phyloP scores from a whole-genome alignment of 2,888 invertebrate species.

The Euplagia quadripunctaria region DNA sequence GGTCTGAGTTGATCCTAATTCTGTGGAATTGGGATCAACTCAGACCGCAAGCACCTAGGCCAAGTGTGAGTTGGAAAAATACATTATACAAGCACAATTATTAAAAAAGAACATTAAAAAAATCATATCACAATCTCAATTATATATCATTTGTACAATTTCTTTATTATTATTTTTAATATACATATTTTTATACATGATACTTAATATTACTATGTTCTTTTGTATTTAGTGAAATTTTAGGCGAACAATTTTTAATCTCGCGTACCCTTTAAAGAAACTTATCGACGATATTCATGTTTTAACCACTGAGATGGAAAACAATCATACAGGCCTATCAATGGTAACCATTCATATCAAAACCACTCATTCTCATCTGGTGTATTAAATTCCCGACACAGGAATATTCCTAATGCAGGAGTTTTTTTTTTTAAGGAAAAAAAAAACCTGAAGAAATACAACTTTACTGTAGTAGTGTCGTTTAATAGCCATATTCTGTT shows the following conservation, averaged over 20 bases:
- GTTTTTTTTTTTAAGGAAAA: no score
- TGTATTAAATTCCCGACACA: no score
- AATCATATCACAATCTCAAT: constrained; percentile 9
- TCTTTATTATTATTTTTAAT: constrained; percentile 25
- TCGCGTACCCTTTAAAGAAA: neutral
- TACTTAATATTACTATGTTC: constrained; percentile 46
- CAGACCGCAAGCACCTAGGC: neutral
- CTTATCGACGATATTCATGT: neutral
- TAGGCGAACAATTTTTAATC: constrained; percentile 1
- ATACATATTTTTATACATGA: constrained; percentile 27
- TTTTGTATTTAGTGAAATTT: constrained; percentile 31
- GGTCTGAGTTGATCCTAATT: no score
- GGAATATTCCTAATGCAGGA: no score
- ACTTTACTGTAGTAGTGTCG: no score
- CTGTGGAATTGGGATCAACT: no score
- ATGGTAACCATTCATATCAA: neutral
- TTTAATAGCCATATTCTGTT: no score
- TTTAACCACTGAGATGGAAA: neutral
- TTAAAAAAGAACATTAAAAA: constrained; percentile 9
- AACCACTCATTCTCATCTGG: neutral
- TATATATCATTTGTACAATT: constrained; percentile 45
- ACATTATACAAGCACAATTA: neutral
- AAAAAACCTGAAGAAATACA: no score
- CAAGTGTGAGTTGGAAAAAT: constrained; percentile 4
- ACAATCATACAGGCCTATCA: neutral